Base-by-base conservation (phyloP, 2,797 vertebrate genomes). In the Pyrrhura leucotis region DNA sequence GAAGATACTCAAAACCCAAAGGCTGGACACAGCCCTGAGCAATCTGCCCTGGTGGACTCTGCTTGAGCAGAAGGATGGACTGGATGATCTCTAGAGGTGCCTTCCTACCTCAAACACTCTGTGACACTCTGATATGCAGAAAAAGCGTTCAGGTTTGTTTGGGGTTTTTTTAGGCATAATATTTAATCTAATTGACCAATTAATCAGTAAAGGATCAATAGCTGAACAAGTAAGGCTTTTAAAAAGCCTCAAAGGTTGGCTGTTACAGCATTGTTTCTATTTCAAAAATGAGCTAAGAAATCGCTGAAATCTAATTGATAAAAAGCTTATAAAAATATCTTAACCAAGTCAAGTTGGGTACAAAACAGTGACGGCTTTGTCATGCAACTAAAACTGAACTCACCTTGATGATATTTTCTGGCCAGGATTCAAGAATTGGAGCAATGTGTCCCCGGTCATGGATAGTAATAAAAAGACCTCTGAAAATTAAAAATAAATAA, bases 391-490 rank as follows among this genome's bases (percentile, higher is more conserved):
- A 85, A 84, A 91, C 31, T 35, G 39, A 47, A 96, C 97, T 97
- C 98, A 99, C 99, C 98, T 97, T 99, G 94, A 99, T 92, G 44
- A 98, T 96, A 78, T 97, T 98, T 96, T 99, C 99, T 71, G 99
- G 99, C 99, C 99, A 99, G 82, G 98, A 99, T 95, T 99, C 98
- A 73, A 99, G 98, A 85, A 99, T 50, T 9, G 98, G 98, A 94
- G 98, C 97, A 53, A 99, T 98, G 92, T 99, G 99, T 23, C 98
- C 98, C 62, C 97, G 98, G 96, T 99, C 99, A 68, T 99, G 99
- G 82, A 99, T 98, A 61, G 98, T 99, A 96, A 99, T 99, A 97
- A 99, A 99, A 83, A 99, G 98, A 37, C 99, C 99, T 96, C 99
- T 99, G 94, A 40, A 59, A 92, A 77, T 12, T 11, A 16, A 58